Conservation (phyloP, 2,113 vertebrate species). For the Platanista minor region DNA sequence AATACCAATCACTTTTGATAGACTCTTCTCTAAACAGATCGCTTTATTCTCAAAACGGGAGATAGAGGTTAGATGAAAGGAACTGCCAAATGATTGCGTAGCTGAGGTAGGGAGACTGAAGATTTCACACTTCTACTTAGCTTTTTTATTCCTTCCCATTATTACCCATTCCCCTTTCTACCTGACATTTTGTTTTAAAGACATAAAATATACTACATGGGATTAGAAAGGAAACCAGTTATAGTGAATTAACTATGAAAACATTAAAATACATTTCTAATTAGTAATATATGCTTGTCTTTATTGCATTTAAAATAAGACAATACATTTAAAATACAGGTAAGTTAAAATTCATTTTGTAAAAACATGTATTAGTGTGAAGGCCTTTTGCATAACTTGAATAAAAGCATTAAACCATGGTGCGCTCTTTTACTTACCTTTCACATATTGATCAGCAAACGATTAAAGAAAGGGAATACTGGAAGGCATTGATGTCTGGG, state of each 20-base stretch:
- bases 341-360: conserved; percentile 37
- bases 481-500: not conserved
- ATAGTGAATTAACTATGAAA: not conserved
- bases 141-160: not conserved
- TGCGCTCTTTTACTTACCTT: not conserved
- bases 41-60: not conserved
- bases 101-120: not conserved
- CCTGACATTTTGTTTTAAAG: not conserved
- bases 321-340: not conserved
- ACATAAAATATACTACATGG: not conserved
- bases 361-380: not conserved
- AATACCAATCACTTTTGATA: not conserved
- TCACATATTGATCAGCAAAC: not conserved
- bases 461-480: not conserved
- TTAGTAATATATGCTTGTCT: not conserved
- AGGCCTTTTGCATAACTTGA: not conserved
- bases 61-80: not conserved
- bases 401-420: not conserved
- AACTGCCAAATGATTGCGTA: not conserved
- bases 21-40: not conserved
- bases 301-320: not conserved
- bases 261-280: not conserved
- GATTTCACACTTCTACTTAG: not conserved
- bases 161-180: not conserved
- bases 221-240: not conserved